phyloP scores from a whole-genome alignment of 1,140 invertebrate species.

The Octopus sinensis region DNA sequence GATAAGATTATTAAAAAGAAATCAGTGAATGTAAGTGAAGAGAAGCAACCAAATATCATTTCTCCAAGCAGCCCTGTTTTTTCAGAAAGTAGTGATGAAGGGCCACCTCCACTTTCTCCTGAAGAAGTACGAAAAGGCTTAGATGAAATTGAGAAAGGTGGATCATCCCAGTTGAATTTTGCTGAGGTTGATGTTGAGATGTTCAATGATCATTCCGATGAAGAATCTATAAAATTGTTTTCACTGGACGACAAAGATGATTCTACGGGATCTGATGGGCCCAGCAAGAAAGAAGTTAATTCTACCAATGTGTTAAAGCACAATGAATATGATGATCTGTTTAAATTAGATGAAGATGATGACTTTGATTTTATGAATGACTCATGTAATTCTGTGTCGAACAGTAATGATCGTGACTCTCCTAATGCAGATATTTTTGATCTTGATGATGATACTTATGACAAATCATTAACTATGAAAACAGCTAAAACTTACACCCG shows the following conservation, averaged over 20 bases:
- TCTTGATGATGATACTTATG: neutral
- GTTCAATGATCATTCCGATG: neutral
- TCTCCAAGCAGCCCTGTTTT: neutral
- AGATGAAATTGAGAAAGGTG: neutral
- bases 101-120: slow-evolving; percentile 2
- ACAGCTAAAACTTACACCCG: slow-evolving; percentile 25
- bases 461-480: slow-evolving; percentile 11
- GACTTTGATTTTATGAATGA: neutral
- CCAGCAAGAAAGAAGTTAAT: neutral
- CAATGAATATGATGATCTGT: neutral
- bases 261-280: neutral
- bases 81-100: neutral
- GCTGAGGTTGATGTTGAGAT: slow-evolving; percentile 9
- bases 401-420: neutral
- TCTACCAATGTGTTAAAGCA: neutral
- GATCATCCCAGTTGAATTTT: neutral
- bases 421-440: neutral
- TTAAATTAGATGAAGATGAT: neutral
- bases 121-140: neutral
- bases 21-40: neutral
- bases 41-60: slow-evolving; percentile 7
- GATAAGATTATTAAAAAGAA: slow-evolving; percentile 11
- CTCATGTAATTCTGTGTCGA: slow-evolving; percentile 1
- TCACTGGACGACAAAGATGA: slow-evolving; percentile 2
- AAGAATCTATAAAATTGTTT: slow-evolving; percentile 3